phyloP scores from a whole-genome alignment of 1,140 invertebrate genomes.

The Helicoverpa armigera region DNA sequence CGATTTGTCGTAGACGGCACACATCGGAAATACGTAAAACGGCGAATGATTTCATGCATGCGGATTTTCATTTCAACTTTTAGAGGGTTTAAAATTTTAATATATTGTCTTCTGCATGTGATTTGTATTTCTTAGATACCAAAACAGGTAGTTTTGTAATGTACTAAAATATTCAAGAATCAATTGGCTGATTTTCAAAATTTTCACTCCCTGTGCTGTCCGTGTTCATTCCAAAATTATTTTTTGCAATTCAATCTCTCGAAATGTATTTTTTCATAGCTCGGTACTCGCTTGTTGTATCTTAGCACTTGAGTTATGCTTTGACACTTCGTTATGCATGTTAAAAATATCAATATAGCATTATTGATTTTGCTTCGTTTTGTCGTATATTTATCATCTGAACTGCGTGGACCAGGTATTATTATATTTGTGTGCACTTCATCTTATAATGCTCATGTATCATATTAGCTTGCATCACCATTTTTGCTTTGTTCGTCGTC shows the following conservation, averaged over 20 bases:
- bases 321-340: slow-evolving; percentile 20
- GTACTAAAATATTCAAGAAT: not conserved
- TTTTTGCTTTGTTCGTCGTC: slow-evolving; percentile 30
- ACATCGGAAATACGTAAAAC: not conserved
- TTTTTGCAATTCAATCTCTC: slow-evolving; percentile 43
- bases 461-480: slow-evolving; percentile 30
- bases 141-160: not conserved
- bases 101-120: slow-evolving; percentile 1
- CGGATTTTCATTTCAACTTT: not conserved
- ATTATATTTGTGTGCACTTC: not conserved
- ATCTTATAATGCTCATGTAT: not conserved
- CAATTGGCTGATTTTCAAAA: slow-evolving; percentile 29
- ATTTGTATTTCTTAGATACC: not conserved
- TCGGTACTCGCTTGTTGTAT: slow-evolving; percentile 35
- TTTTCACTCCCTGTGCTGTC: not conserved
- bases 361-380: slow-evolving; percentile 3
- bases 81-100: not conserved
- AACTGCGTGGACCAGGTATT: slow-evolving; percentile 21
- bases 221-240: not conserved
- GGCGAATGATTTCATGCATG: slow-evolving; percentile 29
- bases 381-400: not conserved
- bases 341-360: not conserved
- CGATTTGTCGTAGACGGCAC: not conserved
- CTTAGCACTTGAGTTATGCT: slow-evolving; percentile 1
- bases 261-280: slow-evolving; percentile 24